Percentiles rank a stretch among this genome's conserved stretches.
These are phyloP conservation scores for Alcedo quadribrachys DNA, from an alignment of 2,797 vertebrate genomes.

Conservation along the genomic window DNA sequence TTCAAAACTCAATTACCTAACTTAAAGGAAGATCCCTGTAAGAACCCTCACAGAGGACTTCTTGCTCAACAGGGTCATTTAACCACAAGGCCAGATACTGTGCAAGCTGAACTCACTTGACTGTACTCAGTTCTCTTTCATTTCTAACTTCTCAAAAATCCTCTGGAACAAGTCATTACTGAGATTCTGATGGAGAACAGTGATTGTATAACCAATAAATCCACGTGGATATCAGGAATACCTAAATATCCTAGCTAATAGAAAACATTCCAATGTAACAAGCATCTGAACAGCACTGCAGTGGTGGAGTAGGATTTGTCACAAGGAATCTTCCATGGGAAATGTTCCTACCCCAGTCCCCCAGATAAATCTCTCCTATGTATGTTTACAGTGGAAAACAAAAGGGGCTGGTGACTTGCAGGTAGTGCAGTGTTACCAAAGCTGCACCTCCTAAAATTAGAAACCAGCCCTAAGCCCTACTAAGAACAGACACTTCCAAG, in stretches of 20 bases:
- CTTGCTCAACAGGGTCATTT: background rate
- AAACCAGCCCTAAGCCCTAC: background rate
- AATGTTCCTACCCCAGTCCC: background rate
- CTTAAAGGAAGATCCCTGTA: background rate
- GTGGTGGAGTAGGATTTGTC: background rate
- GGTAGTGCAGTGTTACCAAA: background rate
- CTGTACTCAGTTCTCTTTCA: background rate
- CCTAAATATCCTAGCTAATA: background rate
- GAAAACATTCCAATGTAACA: rapidly evolving
- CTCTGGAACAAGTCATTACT: background rate
- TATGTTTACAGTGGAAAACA: background rate
- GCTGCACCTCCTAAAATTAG: background rate
- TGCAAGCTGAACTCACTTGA: background rate
- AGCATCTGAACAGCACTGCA: background rate
- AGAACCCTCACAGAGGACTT: background rate
- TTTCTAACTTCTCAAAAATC: background rate
- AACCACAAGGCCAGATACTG: background rate
- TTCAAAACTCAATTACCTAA: background rate
- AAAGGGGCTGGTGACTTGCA: background rate
- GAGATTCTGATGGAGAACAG: background rate
- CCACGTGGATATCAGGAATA: background rate
- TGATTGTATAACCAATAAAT: background rate
- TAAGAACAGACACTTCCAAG: background rate
- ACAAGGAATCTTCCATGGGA: background rate
- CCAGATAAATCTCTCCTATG: background rate